Conservation (phyloP, 1,140 invertebrate genomes). For the Atta cephalotes region DNA sequence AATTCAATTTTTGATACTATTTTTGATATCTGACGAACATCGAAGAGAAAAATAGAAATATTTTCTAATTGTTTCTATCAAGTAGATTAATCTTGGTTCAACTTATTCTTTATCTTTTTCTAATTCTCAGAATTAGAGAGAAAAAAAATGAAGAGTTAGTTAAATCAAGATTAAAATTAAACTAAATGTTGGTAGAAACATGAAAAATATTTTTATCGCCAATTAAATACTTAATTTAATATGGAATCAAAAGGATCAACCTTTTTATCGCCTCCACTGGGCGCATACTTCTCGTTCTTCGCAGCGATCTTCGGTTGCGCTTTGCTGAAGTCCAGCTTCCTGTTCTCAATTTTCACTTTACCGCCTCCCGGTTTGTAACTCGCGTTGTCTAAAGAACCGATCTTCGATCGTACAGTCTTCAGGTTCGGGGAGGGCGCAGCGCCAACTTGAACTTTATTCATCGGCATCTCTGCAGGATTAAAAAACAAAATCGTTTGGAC, state of each 20-base stretch:
- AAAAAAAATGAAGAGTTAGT: no score
- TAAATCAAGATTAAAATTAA: no score
- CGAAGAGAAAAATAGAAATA: neutral
- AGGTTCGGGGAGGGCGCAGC: conserved; percentile 96
- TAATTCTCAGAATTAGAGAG: no score
- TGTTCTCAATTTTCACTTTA: conserved; percentile 95
- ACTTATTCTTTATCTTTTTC: no score
- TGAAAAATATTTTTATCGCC: neutral
- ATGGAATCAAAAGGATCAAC: conserved; percentile 86
- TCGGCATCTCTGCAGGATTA: conserved; percentile 90
- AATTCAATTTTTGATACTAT: neutral
- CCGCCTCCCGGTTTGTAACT: conserved; percentile 96
- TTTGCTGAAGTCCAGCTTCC: conserved; percentile 94
- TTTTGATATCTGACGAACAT: neutral
- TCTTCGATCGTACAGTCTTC: conserved; percentile 96
- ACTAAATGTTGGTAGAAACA: neutral
- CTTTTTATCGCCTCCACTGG: conserved; percentile 97
- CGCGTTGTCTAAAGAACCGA: conserved; percentile 97
- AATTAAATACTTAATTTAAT: conserved; percentile 31
- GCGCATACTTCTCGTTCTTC: conserved; percentile 96
- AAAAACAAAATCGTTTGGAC: conserved; percentile 2
- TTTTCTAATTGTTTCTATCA: neutral
- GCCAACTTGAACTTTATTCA: conserved; percentile 97
- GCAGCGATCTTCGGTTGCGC: conserved; percentile 94
- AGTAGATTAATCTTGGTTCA: no score